These are phyloP conservation scores for Diorhabda sublineata DNA, from an alignment of 1,140 invertebrate species.

Conservation along the genomic window DNA sequence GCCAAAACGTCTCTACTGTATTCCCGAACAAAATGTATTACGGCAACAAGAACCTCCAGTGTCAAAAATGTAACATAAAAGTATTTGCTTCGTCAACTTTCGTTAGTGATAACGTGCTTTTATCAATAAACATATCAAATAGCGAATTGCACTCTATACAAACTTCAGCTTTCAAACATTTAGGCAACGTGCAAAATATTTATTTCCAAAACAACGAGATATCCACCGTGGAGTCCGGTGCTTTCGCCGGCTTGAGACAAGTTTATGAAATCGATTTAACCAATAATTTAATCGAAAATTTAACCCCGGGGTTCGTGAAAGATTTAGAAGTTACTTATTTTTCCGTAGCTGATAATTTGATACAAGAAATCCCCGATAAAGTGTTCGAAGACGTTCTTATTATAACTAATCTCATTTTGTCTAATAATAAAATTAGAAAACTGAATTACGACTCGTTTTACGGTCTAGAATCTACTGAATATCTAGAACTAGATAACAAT, in stretches of 20 bases:
- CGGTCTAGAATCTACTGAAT: slow-evolving; percentile 34
- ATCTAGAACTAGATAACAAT: slow-evolving; percentile 38
- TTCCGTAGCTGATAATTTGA: slow-evolving; percentile 32
- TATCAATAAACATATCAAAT: slow-evolving; percentile 33
- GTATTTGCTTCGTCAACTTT: slow-evolving; percentile 34
- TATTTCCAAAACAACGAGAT: slow-evolving; percentile 37
- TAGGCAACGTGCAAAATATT: slow-evolving; percentile 34
- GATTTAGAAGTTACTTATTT: slow-evolving; percentile 33
- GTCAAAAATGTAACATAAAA: slow-evolving; percentile 33
- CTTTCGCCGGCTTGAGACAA: slow-evolving; percentile 35
- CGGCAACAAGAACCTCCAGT: slow-evolving; percentile 36
- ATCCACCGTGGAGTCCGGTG: slow-evolving; percentile 25
- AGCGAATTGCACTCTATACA: slow-evolving; percentile 33
- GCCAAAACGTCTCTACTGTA: slow-evolving; percentile 30
- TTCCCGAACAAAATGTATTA: slow-evolving; percentile 37
- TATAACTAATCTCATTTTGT: slow-evolving; percentile 34
- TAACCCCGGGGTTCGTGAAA: slow-evolving; percentile 33
- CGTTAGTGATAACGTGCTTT: slow-evolving; percentile 31
- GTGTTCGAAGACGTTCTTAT: slow-evolving; percentile 33
- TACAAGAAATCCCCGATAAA: slow-evolving; percentile 29
- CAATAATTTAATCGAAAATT: slow-evolving; percentile 32
- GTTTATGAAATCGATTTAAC: slow-evolving; percentile 38
- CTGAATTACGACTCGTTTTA: slow-evolving; percentile 35
- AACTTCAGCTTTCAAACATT: slow-evolving; percentile 30
- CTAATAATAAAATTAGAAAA: slow-evolving; percentile 32